A percentile compares a stretch with the other conserved stretches of the same genome.
These are phyloP conservation scores for Chironomus riparius DNA, from an alignment of 2,888 invertebrate species.

Conservation along the genomic window DNA sequence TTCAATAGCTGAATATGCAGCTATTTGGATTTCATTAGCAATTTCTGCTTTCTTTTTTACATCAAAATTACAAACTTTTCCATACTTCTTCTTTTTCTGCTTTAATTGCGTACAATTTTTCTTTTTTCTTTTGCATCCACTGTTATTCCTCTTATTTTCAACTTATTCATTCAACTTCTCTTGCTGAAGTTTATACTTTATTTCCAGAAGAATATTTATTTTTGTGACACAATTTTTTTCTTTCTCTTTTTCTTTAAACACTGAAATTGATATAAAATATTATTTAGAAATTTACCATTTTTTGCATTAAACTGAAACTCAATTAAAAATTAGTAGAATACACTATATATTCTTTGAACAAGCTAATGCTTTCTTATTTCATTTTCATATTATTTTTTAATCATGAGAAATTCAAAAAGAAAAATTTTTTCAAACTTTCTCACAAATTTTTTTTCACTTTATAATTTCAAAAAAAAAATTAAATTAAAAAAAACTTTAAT, in stretches of 20 bases:
- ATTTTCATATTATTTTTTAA: not conserved
- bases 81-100: not conserved
- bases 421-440: too few species aligned
- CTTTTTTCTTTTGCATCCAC: not conserved
- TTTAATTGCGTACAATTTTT: not conserved
- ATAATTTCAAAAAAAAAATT: too few species aligned
- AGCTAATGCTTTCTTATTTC: not conserved
- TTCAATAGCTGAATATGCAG: not conserved
- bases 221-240: not conserved
- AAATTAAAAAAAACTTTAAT: too few species aligned
- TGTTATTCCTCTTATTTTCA: not conserved
- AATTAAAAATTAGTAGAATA: not conserved
- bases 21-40: not conserved
- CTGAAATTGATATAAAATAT: not conserved
- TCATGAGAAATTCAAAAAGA: too few species aligned
- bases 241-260: not conserved
- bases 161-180: too few species aligned
- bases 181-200: not conserved
- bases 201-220: not conserved
- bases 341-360: not conserved
- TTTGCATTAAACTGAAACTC: too few species aligned
- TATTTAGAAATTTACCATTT: not conserved
- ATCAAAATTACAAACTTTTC: not conserved
- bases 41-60: not conserved
- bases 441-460: too few species aligned